Base-by-base conservation (phyloP, 1,140 invertebrate genomes). In the Drosophila novamexicana region DNA sequence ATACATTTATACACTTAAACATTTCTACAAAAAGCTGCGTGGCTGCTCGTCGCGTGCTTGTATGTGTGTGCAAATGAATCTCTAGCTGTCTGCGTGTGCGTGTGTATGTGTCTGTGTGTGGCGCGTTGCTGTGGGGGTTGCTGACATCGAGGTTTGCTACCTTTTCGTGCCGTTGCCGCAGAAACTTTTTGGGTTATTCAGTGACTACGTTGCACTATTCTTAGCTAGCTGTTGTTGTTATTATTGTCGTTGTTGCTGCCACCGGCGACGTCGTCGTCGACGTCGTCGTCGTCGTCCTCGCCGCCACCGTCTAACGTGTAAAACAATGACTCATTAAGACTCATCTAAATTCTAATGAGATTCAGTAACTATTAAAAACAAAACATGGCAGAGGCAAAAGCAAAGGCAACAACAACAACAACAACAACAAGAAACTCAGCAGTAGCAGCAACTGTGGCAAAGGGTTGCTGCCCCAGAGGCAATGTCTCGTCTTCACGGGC, bases 281-380 rank as follows among this genome's bases (percentile, higher is more conserved):
- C 68, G 52, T 57, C 59, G 64, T 54, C 67, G 73, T 73, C 44
- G 53, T 71, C 59, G 61, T 56, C 67, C 44, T 49, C 72, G 22
- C 65, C 62, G 70, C 63, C 58, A 58, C 44, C 82, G 75, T 75
- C 78, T 79, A 91, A 91, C 83, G 90, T 91, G 86, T 91, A 90
- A 91, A 91, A 91, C 90, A 91, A 91, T 91, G 90, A 91, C 90
- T 91, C 90, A 91, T 91, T 91, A 91, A 91, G 90, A 90, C 90
- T 91, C 90, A 91, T 91, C 90, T 91, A 91, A 91, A 91, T 91
- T 91, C 90, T 91, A 91, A 91, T 91, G 90, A 91, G 90, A 91
- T 91, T 91, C 90, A 90, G 90, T 85, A 89, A 89, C 84, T 89
- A 89, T 89, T 89, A 89, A 89, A 89, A 89, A 89, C 83, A 86